Base-by-base conservation (phyloP, 2,888 invertebrate species). In the Bhutanitis thaidina region DNA sequence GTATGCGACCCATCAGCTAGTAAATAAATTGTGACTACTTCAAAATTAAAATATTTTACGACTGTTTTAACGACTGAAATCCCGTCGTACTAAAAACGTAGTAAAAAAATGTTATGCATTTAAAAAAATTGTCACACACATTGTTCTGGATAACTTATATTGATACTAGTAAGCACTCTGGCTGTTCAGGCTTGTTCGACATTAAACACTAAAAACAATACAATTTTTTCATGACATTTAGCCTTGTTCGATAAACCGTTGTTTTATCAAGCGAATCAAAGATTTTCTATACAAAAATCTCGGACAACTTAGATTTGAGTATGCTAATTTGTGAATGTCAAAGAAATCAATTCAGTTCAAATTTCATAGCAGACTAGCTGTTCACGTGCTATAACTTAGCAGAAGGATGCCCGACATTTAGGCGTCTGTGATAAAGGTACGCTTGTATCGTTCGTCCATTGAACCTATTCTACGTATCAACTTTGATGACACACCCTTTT, bases 121-220 rank as follows among this genome's bases (percentile, higher is more conserved):
- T 15, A 15, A 12, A 45, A 5, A 36, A 15, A 15, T 15, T 46
- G 38, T 35, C 12, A 44, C 20, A 54, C 69, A 70, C 86, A 87
- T 69, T 86, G 87, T 89, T 89, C 89, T 89, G 89, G 88, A 89
- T 89, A 88, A 88, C 89, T 89, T 89, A 89, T 87, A 69, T 67
- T 71, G 73, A 72, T 74, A 79, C 20, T 77, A 77, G 77, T 72
- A 64, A 58, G 58, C 59, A 61, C 58, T 58, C 60, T 59, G n/a
- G 55, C 57, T 62, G 53, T 57, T 59, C 54, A 48, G 55, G 51
- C 60, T 57, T 60, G 59, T 62, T 60, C 52, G 51, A 43, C 32
- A 25, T 27, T 8, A 8, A 27, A 27, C 1, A 4, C 27, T 27
- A 20, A 20, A 20, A 5, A 27, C 27, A 27, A 27, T 7, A 27